These are phyloP conservation scores for Syngnathus rostellatus DNA, from an alignment of 2,797 vertebrate species.

Conservation along the genomic window DNA sequence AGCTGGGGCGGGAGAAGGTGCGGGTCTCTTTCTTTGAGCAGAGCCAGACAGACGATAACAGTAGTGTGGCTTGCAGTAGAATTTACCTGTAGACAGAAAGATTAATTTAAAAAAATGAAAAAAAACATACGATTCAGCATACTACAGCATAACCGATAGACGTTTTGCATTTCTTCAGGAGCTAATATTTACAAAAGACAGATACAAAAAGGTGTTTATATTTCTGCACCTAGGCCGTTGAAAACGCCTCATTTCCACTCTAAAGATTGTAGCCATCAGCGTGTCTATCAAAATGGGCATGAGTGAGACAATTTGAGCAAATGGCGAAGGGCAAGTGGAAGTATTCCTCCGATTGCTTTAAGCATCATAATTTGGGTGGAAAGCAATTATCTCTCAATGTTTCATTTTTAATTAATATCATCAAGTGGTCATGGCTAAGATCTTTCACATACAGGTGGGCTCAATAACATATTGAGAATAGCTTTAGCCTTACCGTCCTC, in stretches of 20 bases:
- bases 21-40: conserved; percentile 90
- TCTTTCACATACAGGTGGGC: conserved; percentile 3
- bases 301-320: neutral
- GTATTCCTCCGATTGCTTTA: neutral
- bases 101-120: no score
- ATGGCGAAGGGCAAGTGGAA: neutral
- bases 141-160: neutral
- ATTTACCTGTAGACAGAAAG: conserved; percentile 77
- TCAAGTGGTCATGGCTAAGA: neutral
- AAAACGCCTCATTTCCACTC: no score
- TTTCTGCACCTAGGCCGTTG: neutral
- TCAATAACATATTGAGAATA: neutral
- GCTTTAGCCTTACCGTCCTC: conserved; percentile 77
- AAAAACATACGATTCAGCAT: neutral
- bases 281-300: no score
- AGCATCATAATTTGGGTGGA: no score
- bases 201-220: neutral
- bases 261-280: no score
- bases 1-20: conserved; percentile 75
- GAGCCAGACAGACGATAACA: conserved; percentile 90
- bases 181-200: neutral
- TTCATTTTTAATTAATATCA: no score
- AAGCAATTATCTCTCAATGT: no score
- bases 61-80: conserved; percentile 99
- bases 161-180: neutral